A percentile compares a stretch with the other conserved stretches of the same genome.
These are phyloP conservation scores for Drosophila mayaguana DNA, from an alignment of 2,888 invertebrate species.

Conservation along the genomic window DNA sequence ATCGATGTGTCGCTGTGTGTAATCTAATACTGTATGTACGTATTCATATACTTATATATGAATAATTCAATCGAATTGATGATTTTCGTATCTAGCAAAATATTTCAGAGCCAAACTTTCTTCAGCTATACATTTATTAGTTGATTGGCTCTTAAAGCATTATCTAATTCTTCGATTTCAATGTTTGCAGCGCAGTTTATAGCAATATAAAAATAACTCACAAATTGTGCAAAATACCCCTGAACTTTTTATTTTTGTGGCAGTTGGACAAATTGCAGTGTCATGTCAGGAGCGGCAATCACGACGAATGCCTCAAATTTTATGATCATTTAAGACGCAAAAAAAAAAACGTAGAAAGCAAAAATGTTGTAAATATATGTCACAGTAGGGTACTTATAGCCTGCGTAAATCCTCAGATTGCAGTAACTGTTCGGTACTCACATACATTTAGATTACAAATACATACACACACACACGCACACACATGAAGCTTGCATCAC, in stretches of 20 bases:
- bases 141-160: slow-evolving; percentile 6
- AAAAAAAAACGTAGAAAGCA: slow-evolving; percentile 25
- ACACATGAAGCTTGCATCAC: slow-evolving; percentile 10
- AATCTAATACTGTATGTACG: background rate
- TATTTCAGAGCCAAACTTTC: background rate
- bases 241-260: slow-evolving; percentile 7
- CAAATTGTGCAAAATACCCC: slow-evolving; percentile 44
- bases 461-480: background rate
- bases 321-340: slow-evolving; percentile 4
- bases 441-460: background rate
- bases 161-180: slow-evolving; percentile 10
- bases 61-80: background rate
- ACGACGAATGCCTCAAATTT: slow-evolving; percentile 3
- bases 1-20: background rate
- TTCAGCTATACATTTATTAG: background rate
- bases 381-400: slow-evolving; percentile 23
- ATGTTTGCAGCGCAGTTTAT: slow-evolving; percentile 34
- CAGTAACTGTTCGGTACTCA: background rate
- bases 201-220: slow-evolving; percentile 1
- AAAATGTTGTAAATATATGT: slow-evolving; percentile 19
- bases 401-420: slow-evolving; percentile 37
- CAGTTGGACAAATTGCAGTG: slow-evolving; percentile 8
- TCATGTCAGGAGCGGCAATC: slow-evolving; percentile 1
- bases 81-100: background rate
- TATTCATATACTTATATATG: background rate